Base-by-base conservation (phyloP, 2,113 vertebrate species). In the Megalops atlanticus region DNA sequence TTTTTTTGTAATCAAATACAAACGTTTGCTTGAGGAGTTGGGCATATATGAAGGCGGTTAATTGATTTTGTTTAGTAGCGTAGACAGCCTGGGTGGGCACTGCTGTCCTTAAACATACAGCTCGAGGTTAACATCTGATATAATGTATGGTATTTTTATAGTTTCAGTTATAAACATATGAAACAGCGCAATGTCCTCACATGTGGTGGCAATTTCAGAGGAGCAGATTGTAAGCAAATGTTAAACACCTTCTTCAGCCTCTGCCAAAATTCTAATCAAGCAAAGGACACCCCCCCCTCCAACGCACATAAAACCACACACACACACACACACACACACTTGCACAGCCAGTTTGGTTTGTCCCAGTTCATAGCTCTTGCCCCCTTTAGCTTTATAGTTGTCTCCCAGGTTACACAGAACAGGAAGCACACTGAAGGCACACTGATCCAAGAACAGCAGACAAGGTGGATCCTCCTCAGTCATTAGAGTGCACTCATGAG, bases 221-320 rank as follows among this genome's bases (percentile, higher is more conserved):
- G 87, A 91, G 88, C 84, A 91, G 91, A 92, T 91, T 89, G 84
- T 87, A 87, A 90, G 87, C 92, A 92, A 89, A 91, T 93, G 92
- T 89, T 89, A 88, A 92, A 85, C 81, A 88, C 85, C 87, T 89
- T 86, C 86, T 84, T 81, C 86, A 82, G 81, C 74, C 76, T 71
- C 76, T 84, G 90, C 87, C 90, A 92, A 90, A 91, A 27, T 31
- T n/a, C 54, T 78, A 41, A 40, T 78, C 77, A 78, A 36, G 54
- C 52, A 36, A 76, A 21, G 74, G 12, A 39, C 36, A 3, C 41
- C 35, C n/a, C 40, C 74, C 35, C 52, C 43, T 4, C 85, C 86
- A 87, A 87, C 84, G 87, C 89, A 90, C 86, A 86, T 89, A 90
- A 89, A 85, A 92, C 88, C 90, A 88, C 76, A 77, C 83, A 33